These are phyloP conservation scores for Antheraea assamensis DNA, from an alignment of 2,888 invertebrate genomes.

Conservation along the genomic window DNA sequence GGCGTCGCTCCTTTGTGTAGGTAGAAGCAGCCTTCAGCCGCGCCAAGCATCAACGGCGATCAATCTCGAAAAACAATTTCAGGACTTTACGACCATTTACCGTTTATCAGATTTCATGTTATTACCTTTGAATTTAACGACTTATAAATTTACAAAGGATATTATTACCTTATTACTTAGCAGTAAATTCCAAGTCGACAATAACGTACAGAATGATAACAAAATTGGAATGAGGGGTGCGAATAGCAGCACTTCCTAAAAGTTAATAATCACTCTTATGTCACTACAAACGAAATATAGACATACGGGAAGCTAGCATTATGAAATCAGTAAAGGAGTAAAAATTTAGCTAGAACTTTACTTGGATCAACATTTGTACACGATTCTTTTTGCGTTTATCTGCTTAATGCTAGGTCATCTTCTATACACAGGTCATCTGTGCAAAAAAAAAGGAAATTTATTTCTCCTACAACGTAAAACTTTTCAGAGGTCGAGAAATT, in stretches of 20 bases:
- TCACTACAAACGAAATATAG: not conserved
- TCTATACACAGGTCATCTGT: too few relatives aligned
- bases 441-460: too few relatives aligned
- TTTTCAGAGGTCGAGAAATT: too few relatives aligned
- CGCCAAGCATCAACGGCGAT: not conserved
- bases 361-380: too few relatives aligned
- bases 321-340: not conserved
- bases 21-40: not conserved
- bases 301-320: not conserved
- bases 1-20: not conserved
- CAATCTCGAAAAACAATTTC: not conserved
- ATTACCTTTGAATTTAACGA: slow-evolving; percentile 9
- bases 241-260: not conserved
- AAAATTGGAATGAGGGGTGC: not conserved
- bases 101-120: not conserved
- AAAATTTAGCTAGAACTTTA: too few relatives aligned
- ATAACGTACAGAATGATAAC: not conserved
- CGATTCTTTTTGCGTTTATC: too few relatives aligned
- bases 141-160: slow-evolving; percentile 8
- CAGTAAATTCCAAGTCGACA: not conserved
- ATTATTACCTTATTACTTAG: slow-evolving; percentile 3
- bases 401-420: too few relatives aligned
- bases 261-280: not conserved
- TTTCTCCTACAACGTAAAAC: too few relatives aligned
- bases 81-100: not conserved